Base-by-base conservation (phyloP, 2,113 vertebrate genomes). In the Psettodes erumei region DNA sequence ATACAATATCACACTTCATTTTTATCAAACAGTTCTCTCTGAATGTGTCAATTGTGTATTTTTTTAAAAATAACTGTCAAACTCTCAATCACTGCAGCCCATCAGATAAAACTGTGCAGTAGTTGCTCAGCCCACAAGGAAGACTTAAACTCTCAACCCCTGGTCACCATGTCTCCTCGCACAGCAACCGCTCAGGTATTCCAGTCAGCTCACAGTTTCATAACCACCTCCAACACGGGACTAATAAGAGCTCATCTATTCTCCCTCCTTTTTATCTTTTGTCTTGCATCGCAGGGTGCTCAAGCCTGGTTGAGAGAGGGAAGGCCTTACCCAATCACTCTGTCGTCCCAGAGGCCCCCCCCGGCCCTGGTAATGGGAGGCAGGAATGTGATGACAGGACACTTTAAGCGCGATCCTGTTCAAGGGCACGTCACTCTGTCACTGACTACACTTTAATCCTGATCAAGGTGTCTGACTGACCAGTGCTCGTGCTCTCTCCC, bases 391-490 rank as follows among this genome's bases (percentile, higher is more conserved):
- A 91, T 92, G 91, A 92, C 91, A 78, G 82, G 77, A 90, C 88
- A 86, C 85, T 93, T 90, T 92, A 90, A 87, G 87, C 88, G 90
- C 82, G 82, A 92, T 90, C 88, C 76, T 88, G 81, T 93, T 90
- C 91, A 93, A 92, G 91, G 92, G 82, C 88, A 84, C 65, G 85
- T 93, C 91, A 92, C 69, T 90, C 91, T 79, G 84, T 88, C 91
- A 90, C 84, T 90, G 88, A 86, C 89, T 84, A 86, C 85, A 78
- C 91, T 92, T 92, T 90, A 93, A 93, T 91, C 90, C 89, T 87
- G 87, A 91, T 91, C 88, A 86, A 85, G 86, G 87, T 86, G 83
- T 86, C 81, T 86, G 81, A 80, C 82, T 32, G 43, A 72, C 56
- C 64, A 47, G 68, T 64, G 45, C 64, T 58, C 55, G 3, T 32